phyloP scores from a whole-genome alignment of 1,140 invertebrate species.

The Hypothenemus hampei region DNA sequence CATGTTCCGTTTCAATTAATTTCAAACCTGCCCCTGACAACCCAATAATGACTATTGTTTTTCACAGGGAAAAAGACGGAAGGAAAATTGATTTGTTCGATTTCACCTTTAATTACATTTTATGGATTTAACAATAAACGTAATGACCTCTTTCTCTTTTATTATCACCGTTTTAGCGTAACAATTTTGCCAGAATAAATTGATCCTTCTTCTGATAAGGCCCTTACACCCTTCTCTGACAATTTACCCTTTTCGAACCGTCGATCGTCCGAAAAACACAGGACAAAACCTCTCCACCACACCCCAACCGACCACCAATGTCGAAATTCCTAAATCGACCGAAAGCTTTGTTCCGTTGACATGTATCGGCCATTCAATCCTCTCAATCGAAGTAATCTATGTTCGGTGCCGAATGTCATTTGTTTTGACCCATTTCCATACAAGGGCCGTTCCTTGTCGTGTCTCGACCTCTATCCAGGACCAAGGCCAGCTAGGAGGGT shows the following conservation, averaged over 20 bases:
- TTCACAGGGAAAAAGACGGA: too few relatives aligned
- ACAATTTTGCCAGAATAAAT: too few relatives aligned
- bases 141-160: too few relatives aligned
- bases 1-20: too few relatives aligned
- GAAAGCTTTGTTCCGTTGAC: constrained; percentile 11
- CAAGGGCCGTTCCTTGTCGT: constrained; percentile 17
- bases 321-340: constrained; percentile 13
- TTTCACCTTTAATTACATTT: too few relatives aligned
- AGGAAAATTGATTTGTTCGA: too few relatives aligned
- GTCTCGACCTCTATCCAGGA: constrained; percentile 11
- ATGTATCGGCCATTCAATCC: constrained; percentile 18
- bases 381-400: constrained; percentile 24
- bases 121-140: too few relatives aligned
- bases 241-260: constrained; percentile 8
- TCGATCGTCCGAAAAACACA: constrained; percentile 15
- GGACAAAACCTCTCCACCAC: neutral
- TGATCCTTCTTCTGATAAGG: neutral
- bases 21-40: too few relatives aligned
- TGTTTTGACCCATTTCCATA: constrained; percentile 20
- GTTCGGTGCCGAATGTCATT: constrained; percentile 13
- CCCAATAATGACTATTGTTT: too few relatives aligned
- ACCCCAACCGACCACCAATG: too few relatives aligned
- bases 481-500: constrained; percentile 1
- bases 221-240: neutral
- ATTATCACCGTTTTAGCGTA: too few relatives aligned